Evolutionary conservation across 2,888 invertebrate genomes (phyloP).

Genomic region (Eristalinus sepulchralis): DNA sequence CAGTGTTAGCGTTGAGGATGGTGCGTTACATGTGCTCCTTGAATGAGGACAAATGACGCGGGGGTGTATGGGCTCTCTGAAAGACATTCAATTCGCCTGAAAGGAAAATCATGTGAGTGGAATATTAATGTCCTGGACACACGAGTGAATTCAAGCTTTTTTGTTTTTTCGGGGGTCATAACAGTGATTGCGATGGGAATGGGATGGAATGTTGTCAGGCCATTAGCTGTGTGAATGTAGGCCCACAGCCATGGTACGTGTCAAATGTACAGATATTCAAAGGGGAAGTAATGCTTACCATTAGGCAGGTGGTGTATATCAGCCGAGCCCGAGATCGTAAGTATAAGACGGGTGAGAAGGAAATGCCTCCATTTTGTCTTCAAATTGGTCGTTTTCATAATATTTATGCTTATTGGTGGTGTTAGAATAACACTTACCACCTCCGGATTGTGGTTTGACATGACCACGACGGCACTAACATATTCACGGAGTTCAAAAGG

Average conservation of each 20-base stretch:
- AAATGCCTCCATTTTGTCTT: background rate
- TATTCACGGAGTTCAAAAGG: background rate
- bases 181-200: background rate
- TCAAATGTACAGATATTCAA: background rate
- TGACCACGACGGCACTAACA: background rate
- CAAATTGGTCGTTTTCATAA: background rate
- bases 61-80: background rate
- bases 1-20: background rate
- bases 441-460: background rate
- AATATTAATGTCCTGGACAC: conserved; percentile 19
- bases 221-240: background rate
- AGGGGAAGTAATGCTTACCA: background rate
- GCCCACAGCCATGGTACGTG: background rate
- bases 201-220: background rate
- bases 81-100: conserved; percentile 7
- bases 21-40: background rate
- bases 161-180: background rate
- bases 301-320: background rate
- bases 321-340: too few species aligned
- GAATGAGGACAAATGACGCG: background rate
- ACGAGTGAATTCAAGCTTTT: background rate
- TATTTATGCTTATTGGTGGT: background rate
- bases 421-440: background rate
- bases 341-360: background rate
- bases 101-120: conserved; percentile 34